phyloP scores from a whole-genome alignment of 2,797 vertebrate species.

The Chloroceryle amazona region DNA sequence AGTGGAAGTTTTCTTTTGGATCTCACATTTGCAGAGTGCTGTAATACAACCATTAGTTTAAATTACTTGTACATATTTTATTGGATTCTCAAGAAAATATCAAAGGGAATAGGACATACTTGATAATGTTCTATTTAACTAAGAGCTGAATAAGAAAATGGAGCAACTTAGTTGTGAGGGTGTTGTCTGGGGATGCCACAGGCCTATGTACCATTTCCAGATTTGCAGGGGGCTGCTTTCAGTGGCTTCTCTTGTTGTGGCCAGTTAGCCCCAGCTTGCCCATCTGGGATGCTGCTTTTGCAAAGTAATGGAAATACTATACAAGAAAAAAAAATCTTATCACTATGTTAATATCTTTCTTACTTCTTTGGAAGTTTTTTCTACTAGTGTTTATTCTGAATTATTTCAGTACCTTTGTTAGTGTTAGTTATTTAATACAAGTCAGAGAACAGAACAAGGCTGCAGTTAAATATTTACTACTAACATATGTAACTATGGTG shows the following conservation, averaged over 20 bases:
- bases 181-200: not conserved
- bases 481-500: not conserved
- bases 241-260: rapidly evolving
- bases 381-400: not conserved
- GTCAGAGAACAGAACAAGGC: not conserved
- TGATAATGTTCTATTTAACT: not conserved
- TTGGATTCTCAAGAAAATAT: not conserved
- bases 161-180: not conserved
- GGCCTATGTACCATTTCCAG: rapidly evolving
- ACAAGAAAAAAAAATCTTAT: not conserved
- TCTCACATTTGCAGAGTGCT: not conserved
- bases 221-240: not conserved
- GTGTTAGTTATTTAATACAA: not conserved
- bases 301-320: not conserved
- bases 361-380: not conserved
- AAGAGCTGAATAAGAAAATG: not conserved
- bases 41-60: not conserved
- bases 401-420: not conserved
- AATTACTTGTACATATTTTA: not conserved
- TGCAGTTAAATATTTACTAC: not conserved
- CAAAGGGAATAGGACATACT: not conserved
- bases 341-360: not conserved
- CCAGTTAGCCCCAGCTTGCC: not conserved
- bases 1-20: not conserved
- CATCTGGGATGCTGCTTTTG: not conserved